phyloP scores from a whole-genome alignment of 1,140 invertebrate species.

The Drosophila sturtevanti region DNA sequence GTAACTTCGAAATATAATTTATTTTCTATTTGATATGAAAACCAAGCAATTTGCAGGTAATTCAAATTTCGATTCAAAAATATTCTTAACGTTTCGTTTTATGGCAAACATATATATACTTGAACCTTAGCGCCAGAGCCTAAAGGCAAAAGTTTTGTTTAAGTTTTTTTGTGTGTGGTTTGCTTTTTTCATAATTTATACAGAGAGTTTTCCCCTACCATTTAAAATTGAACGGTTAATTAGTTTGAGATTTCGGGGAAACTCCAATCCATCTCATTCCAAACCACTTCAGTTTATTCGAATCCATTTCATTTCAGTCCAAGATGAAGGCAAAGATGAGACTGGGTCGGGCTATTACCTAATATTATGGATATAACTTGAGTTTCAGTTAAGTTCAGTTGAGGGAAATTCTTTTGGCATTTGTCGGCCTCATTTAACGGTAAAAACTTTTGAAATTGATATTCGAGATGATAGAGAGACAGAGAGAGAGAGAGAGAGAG shows the following conservation, averaged over 20 bases:
- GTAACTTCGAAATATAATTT: no score
- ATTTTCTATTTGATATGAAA: no score
- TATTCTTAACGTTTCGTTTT: neutral
- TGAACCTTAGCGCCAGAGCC: conserved; percentile 60
- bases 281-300: neutral
- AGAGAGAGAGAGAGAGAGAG: conserved; percentile 9
- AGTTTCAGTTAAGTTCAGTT: conserved; percentile 19
- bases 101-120: conserved; percentile 11
- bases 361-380: conserved; percentile 35
- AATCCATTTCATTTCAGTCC: neutral
- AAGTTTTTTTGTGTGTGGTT: neutral
- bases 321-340: conserved; percentile 2
- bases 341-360: conserved; percentile 47
- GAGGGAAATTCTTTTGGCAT: conserved; percentile 35
- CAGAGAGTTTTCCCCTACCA: conserved; percentile 5
- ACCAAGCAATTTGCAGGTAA: neutral
- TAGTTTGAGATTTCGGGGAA: conserved; percentile 52
- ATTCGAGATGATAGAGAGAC: conserved; percentile 42
- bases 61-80: neutral
- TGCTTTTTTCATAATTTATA: conserved; percentile 26
- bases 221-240: conserved; percentile 46
- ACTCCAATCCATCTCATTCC: conserved; percentile 3
- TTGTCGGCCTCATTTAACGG: conserved; percentile 53
- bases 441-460: conserved; percentile 53
- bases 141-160: conserved; percentile 1